Base-by-base conservation (phyloP, 2,888 invertebrate species). In the Aphidius colemani region DNA sequence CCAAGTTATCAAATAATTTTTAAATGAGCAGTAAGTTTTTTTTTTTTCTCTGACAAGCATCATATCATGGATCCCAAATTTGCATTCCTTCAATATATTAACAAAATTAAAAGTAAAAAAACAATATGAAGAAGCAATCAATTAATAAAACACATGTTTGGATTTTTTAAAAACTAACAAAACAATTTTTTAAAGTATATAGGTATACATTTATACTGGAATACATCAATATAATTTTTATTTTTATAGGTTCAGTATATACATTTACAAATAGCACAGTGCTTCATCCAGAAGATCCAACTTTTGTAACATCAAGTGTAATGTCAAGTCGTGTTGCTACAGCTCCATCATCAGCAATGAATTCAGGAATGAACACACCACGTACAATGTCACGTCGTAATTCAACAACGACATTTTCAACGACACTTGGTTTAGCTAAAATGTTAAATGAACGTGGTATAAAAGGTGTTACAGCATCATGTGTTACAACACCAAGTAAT, bases 221-320 rank as follows among this genome's bases (percentile, higher is more conserved):
- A 18, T 18, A 18, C 2, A 18, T 18, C 2, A 18, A 18, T 18
- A 18, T 18, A 18, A 18, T 18, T 18, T 18, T 18, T 18, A 1
- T 30, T 30, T 30, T 30, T 30, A 5, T 30, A 30, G 30, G 64
- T 7, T 91, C 92, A 68, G 87, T 94, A 7, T 95, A 91, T 77
- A 96, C 96, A 0, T 92, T 88, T 75, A 96, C 95, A 7, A 95
- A 93, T 77, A 93, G 95, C 78, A 93, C 91, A 66, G 93, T 96
- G 11, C 86, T 94, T 83, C 95, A 95, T 83, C 95, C 95, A 0
- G 94, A 94, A 79, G 95, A 95, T 81, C 91, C 91, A 63, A 90
- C 89, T 63, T 86, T 87, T 67, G 89, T 90, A 8, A 88, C 88
- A 49, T 84, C 86, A 51, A 88, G 87, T 71, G 81, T 87, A 48